Evolutionary conservation across 2,797 vertebrate species (phyloP), one percentile per base, ranked within the genome.

Genomic region (Coranthus polyacanthus): DNA sequence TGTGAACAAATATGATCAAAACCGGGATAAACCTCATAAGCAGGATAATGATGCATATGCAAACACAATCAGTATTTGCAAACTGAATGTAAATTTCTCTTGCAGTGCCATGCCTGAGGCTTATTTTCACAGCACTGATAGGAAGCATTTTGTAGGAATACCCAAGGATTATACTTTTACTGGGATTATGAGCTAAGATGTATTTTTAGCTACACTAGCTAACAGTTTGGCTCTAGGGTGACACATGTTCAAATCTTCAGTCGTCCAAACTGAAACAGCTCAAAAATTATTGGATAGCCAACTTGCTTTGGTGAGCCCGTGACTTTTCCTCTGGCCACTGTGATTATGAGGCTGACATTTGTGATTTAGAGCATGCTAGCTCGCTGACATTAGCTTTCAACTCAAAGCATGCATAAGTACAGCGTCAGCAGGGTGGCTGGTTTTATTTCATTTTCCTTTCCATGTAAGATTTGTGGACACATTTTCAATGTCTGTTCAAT

Each of bases 281-380:
- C 13, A 34, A 57, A 8, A 17, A 22, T 13, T 32, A 6, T n/a
- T 15, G 34, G 18, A 13, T 20, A n/a, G 13, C 15, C 29, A 15
- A 3, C 26, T 57, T 24, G 17, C 54, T 38, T 57, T 3, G 24
- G 11, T 57, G 54, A 57, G 32, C 54, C 54, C 39, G 3, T 57
- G 54, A 57, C 54, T 43, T 57, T 57, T 57, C 54, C 39, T 43
- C 54, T 57, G 54, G 54, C 54, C 54, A 43, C n/a, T 57, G 54
- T 57, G 39, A 57, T 57, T 57, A 44, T 12, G 21, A 43, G 41
- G 16, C 24, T 57, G 54, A 57, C 54, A 57, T 57, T 57, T 57
- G 39, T 43, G 32, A 43, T 57, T 57, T 57, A 44, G 54, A 44
- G 54, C 54, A 43, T 11, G 13, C 41, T 29, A 24, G 43, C 3